phyloP scores from a whole-genome alignment of 1,140 invertebrate species.

The Grapholita molesta region DNA sequence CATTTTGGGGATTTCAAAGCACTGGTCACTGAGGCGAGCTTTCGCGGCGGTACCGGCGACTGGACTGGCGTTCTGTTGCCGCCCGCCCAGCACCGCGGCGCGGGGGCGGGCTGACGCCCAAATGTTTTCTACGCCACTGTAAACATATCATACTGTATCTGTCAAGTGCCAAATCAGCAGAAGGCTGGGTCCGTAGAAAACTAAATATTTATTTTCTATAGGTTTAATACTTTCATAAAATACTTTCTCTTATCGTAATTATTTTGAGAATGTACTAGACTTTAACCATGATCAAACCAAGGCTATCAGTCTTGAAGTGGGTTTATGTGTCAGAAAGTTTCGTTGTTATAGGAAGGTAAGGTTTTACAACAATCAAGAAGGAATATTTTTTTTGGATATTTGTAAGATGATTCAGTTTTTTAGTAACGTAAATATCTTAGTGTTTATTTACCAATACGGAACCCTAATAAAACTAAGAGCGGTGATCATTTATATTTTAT shows the following conservation, averaged over 20 bases:
- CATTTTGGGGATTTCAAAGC: slow-evolving; percentile 43
- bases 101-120: slow-evolving; percentile 51
- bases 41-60: slow-evolving; percentile 50
- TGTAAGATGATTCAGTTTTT: too few relatives aligned
- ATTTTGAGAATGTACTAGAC: too few relatives aligned
- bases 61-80: slow-evolving; percentile 47
- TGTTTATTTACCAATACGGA: neutral
- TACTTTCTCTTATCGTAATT: too few relatives aligned
- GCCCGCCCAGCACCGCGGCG: slow-evolving; percentile 50
- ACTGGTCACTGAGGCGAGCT: slow-evolving; percentile 46
- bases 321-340: too few relatives aligned
- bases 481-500: slow-evolving; percentile 2
- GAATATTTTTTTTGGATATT: too few relatives aligned
- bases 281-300: too few relatives aligned
- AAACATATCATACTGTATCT: slow-evolving; percentile 6
- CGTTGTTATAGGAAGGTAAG: too few relatives aligned
- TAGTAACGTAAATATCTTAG: neutral
- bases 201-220: neutral
- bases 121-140: slow-evolving; percentile 15
- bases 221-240: too few relatives aligned
- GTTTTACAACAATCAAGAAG: too few relatives aligned
- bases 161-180: neutral
- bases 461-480: neutral
- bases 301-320: too few relatives aligned
- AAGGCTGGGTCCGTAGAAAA: neutral